Conservation (phyloP, 2,888 invertebrate genomes). For the Amaurobius ferox region DNA sequence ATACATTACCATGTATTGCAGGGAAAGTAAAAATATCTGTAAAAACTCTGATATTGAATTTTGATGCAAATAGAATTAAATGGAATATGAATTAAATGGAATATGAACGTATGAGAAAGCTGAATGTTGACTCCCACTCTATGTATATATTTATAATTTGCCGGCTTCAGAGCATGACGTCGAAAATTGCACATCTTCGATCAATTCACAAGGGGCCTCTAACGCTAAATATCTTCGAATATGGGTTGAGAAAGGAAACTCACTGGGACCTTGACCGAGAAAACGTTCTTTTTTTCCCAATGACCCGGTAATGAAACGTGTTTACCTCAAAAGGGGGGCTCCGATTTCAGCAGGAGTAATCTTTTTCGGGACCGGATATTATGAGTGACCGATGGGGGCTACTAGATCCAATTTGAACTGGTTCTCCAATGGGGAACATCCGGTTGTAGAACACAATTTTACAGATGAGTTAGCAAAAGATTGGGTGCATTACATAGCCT, state of each 20-base stretch:
- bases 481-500: too few relatives aligned
- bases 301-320: background rate
- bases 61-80: too few relatives aligned
- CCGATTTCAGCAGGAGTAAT: background rate
- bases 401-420: background rate
- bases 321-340: background rate
- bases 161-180: too few relatives aligned
- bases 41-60: too few relatives aligned
- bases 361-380: background rate
- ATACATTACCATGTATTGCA: too few relatives aligned
- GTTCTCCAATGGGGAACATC: background rate
- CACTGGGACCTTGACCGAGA: conserved; percentile 9
- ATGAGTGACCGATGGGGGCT: background rate
- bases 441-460: background rate
- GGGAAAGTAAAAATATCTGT: too few relatives aligned
- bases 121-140: too few relatives aligned
- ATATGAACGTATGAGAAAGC: too few relatives aligned
- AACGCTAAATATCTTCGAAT: background rate
- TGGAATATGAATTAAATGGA: too few relatives aligned
- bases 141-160: too few relatives aligned
- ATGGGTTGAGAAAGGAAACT: background rate
- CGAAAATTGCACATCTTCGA: too few relatives aligned
- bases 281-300: background rate
- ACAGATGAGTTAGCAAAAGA: background rate
- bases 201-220: background rate